Evolutionary conservation across 1,140 invertebrate species (phyloP).

Genomic region (Phthorimaea operculella): DNA sequence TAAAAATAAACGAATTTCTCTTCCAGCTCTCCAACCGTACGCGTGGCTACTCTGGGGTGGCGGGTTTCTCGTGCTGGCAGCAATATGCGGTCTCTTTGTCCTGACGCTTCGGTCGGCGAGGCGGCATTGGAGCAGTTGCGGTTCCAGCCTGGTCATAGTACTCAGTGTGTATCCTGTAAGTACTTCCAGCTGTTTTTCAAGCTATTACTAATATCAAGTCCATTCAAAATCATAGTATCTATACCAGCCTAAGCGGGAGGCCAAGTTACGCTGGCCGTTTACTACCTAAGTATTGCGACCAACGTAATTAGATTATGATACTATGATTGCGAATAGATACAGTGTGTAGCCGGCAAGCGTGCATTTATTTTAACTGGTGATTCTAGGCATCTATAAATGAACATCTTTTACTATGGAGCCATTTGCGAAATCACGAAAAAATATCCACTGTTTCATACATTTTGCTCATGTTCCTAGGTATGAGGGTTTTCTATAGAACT

Average conservation of each 20-base stretch:
- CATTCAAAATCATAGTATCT: neutral
- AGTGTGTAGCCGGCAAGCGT: too few species aligned
- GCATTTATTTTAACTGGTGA: neutral
- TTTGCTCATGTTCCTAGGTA: too few species aligned
- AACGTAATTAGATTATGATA: too few species aligned
- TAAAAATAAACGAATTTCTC: slow-evolving; percentile 15
- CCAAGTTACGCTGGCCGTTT: neutral
- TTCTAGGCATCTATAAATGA: neutral
- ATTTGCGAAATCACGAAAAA: too few species aligned
- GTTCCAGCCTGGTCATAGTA: slow-evolving; percentile 67
- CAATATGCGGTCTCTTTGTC: slow-evolving; percentile 62
- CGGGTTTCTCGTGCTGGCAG: slow-evolving; percentile 60
- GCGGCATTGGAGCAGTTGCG: slow-evolving; percentile 60
- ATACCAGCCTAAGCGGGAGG: too few species aligned
- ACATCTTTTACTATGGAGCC: too few species aligned
- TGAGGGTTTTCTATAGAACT: too few species aligned
- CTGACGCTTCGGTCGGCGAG: slow-evolving; percentile 68
- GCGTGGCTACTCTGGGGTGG: slow-evolving; percentile 66
- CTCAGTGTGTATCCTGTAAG: slow-evolving; percentile 73
- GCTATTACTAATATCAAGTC: neutral
- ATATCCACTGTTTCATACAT: too few species aligned
- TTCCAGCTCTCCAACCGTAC: slow-evolving; percentile 69
- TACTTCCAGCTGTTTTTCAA: neutral
- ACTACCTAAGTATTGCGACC: neutral
- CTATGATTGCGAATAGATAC: too few species aligned